A percentile compares a stretch with the other conserved stretches of the same genome.
Evolutionary conservation across 2,888 invertebrate species (phyloP).

Genomic region (Catocala sponsa): DNA sequence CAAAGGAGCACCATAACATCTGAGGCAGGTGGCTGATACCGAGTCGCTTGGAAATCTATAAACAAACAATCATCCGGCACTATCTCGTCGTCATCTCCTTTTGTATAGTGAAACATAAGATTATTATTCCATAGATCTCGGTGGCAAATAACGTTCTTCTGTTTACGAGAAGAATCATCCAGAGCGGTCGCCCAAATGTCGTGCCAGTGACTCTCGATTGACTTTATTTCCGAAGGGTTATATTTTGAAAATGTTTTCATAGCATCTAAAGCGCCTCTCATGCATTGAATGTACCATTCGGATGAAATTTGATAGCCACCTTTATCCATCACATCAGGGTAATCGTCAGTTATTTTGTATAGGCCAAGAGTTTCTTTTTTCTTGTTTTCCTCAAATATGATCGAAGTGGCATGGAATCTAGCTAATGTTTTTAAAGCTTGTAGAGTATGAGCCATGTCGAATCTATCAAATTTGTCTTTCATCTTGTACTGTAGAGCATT

Average conservation of each 20-base stretch:
- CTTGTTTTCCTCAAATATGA: conserved; percentile 83
- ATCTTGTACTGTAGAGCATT: conserved; percentile 66
- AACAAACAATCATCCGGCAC: conserved; percentile 88
- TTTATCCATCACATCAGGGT: conserved; percentile 56
- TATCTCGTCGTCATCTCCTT: conserved; percentile 35
- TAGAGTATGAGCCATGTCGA: conserved; percentile 81
- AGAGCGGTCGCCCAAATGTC: conserved; percentile 69
- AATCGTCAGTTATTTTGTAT: conserved; percentile 70
- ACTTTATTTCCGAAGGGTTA: conserved; percentile 46
- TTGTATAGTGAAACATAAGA: conserved; percentile 84
- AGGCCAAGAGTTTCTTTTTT: conserved; percentile 59
- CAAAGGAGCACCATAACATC: conserved; percentile 89
- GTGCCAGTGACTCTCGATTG: conserved; percentile 67
- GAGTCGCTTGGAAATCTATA: conserved; percentile 91
- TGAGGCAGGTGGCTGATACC: conserved; percentile 90
- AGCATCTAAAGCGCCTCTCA: conserved; percentile 70
- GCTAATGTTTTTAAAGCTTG: conserved; percentile 80
- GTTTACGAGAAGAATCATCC: conserved; percentile 62
- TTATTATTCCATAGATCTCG: conserved; percentile 90
- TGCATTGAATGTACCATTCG: conserved; percentile 76
- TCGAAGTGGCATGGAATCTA: conserved; percentile 83
- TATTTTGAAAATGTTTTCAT: conserved; percentile 72
- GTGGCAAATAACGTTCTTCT: conserved; percentile 87
- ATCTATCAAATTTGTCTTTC: conserved; percentile 70
- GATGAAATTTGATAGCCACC: conserved; percentile 66